phyloP scores from a whole-genome alignment of 2,888 invertebrate species.

The Acanthoscelides obtectus region DNA sequence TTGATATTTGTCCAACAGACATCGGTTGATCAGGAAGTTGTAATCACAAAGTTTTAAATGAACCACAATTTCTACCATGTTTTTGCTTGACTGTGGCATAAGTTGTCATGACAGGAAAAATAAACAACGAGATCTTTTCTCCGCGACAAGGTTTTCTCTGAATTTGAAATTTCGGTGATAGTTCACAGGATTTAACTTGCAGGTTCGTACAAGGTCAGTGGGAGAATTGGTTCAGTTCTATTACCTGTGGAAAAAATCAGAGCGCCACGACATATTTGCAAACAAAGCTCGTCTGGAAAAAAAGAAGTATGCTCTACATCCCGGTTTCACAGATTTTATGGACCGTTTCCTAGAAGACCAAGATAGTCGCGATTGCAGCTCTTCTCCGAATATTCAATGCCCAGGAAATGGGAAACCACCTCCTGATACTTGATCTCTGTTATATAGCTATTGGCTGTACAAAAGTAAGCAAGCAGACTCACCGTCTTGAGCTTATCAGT shows the following conservation, averaged over 20 bases:
- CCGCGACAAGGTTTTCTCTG: no score
- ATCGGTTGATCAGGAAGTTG: no score
- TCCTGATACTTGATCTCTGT: slow-evolving; percentile 26
- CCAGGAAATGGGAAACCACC: slow-evolving; percentile 22
- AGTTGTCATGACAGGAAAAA: no score
- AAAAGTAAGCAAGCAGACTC: slow-evolving; percentile 13
- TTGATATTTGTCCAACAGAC: no score
- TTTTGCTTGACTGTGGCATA: no score
- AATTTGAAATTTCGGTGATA: no score
- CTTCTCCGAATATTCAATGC: slow-evolving; percentile 64
- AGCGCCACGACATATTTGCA: slow-evolving; percentile 89
- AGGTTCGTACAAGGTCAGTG: slow-evolving; percentile 87
- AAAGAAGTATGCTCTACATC: slow-evolving; percentile 87
- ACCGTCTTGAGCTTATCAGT: not conserved
- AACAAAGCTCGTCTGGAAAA: slow-evolving; percentile 86
- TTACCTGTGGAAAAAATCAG: slow-evolving; percentile 98
- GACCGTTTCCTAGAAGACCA: slow-evolving; percentile 88
- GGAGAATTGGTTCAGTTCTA: slow-evolving; percentile 96
- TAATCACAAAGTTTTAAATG: no score
- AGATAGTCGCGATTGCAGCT: slow-evolving; percentile 64
- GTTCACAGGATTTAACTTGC: slow-evolving; percentile 6
- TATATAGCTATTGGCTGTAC: slow-evolving; percentile 24
- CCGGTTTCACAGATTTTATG: slow-evolving; percentile 92
- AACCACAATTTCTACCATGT: no score
- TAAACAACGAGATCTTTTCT: no score